Evolutionary conservation across 1,140 invertebrate species (phyloP).

Genomic region (Stegodyphus dumicola): DNA sequence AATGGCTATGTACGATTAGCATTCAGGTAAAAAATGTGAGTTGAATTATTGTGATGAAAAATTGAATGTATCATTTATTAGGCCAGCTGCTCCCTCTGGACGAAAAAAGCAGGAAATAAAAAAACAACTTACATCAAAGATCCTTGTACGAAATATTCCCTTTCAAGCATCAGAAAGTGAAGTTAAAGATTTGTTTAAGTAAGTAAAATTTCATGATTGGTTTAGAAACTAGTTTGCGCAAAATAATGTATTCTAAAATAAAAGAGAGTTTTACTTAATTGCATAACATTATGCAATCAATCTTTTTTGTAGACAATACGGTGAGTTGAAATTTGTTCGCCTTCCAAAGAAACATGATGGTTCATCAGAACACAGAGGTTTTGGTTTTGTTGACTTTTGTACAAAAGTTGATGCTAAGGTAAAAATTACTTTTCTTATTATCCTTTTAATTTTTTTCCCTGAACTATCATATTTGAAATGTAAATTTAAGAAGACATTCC

Average conservation of each 20-base stretch:
- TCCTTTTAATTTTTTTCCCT: not conserved
- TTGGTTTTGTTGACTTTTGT: constrained; percentile 95
- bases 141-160: constrained; percentile 93
- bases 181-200: constrained; percentile 93
- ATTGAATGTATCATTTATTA: constrained; percentile 12
- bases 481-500: too few species aligned
- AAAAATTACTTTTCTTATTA: constrained; percentile 54
- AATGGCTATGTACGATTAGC: too few species aligned
- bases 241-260: not conserved
- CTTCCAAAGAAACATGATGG: constrained; percentile 87
- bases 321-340: constrained; percentile 89
- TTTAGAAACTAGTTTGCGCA: not conserved
- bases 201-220: constrained; percentile 60
- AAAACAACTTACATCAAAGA: constrained; percentile 84
- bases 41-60: not conserved
- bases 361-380: constrained; percentile 88
- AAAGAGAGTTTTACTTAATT: not conserved
- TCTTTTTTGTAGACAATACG: constrained; percentile 85
- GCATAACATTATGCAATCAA: not conserved
- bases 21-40: not conserved
- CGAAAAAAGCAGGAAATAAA: constrained; percentile 76
- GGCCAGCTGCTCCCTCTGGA: constrained; percentile 66
- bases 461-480: too few species aligned
- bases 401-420: constrained; percentile 93
- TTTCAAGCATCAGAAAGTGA: constrained; percentile 94